Conservation (phyloP, 2,888 invertebrate genomes). For the Ischnura elegans region DNA sequence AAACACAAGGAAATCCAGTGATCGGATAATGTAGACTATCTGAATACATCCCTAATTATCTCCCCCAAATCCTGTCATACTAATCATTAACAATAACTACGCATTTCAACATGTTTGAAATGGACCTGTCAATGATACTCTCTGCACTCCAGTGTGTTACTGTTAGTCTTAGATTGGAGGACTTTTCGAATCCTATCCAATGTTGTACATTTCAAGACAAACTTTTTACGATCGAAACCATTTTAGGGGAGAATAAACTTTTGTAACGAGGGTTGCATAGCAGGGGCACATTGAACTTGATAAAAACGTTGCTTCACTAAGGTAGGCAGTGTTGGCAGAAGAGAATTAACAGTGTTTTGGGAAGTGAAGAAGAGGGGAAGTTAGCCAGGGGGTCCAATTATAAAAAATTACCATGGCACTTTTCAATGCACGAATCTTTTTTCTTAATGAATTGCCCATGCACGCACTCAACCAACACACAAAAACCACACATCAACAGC, state of each 20-base stretch:
- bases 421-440: constrained; percentile 62
- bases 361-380: constrained; percentile 44
- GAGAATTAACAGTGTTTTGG: constrained; percentile 60
- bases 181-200: background rate
- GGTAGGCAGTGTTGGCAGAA: constrained; percentile 66
- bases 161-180: background rate
- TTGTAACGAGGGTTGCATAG: constrained; percentile 55
- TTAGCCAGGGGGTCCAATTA: constrained; percentile 53
- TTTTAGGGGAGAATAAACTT: constrained; percentile 15
- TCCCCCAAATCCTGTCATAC: constrained; percentile 19
- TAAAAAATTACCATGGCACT: constrained; percentile 65
- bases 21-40: constrained; percentile 23
- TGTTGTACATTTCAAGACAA: background rate
- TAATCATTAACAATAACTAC: background rate
- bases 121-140: background rate
- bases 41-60: constrained; percentile 37
- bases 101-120: background rate
- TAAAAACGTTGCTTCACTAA: constrained; percentile 58
- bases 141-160: background rate
- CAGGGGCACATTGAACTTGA: constrained; percentile 64
- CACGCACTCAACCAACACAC: constrained; percentile 53
- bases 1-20: constrained; percentile 52
- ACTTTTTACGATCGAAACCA: background rate
- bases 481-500: constrained; percentile 64
- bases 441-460: constrained; percentile 47